Percentiles rank a stretch among this genome's conserved stretches.
phyloP scores from a whole-genome alignment of 2,113 vertebrate species.

The Hassar affinis region DNA sequence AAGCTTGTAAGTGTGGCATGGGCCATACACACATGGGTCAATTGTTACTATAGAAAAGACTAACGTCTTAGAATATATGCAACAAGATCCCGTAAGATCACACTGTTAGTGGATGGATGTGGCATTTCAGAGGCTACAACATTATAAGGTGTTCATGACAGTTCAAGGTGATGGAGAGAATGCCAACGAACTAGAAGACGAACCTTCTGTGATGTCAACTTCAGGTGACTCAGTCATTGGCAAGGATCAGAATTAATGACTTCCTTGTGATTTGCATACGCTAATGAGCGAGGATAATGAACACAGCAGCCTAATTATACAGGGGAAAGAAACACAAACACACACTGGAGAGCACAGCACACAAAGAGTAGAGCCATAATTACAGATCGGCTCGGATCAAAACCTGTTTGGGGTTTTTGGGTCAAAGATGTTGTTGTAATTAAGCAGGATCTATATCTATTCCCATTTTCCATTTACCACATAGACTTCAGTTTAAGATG shows the following conservation, averaged over 20 bases:
- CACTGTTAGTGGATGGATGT: background rate
- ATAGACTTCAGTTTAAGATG: conserved; percentile 15
- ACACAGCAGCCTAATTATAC: conserved; percentile 56
- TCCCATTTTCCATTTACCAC: conserved; percentile 22
- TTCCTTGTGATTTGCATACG: conserved; percentile 54
- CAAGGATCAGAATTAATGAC: conserved; percentile 47
- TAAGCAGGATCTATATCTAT: conserved; percentile 44
- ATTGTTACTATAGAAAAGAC: background rate
- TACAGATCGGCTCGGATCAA: conserved; percentile 53
- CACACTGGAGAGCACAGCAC: conserved; percentile 23
- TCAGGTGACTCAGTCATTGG: conserved; percentile 52
- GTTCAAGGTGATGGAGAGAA: conserved; percentile 19
- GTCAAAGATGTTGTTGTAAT: conserved; percentile 52
- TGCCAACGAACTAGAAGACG: conserved; percentile 16
- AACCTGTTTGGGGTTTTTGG: conserved; percentile 48
- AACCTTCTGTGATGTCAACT: conserved; percentile 19
- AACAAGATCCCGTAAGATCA: no score
- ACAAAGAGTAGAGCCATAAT: conserved; percentile 52
- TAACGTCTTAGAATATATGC: background rate
- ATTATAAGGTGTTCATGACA: conserved; percentile 16
- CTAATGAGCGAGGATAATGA: conserved; percentile 58
- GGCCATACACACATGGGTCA: background rate
- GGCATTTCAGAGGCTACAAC: background rate
- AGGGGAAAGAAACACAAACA: conserved; percentile 51
- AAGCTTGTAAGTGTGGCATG: background rate